Evolutionary conservation across 2,888 invertebrate species (phyloP).

Genomic region (Drosophila paracracens): DNA sequence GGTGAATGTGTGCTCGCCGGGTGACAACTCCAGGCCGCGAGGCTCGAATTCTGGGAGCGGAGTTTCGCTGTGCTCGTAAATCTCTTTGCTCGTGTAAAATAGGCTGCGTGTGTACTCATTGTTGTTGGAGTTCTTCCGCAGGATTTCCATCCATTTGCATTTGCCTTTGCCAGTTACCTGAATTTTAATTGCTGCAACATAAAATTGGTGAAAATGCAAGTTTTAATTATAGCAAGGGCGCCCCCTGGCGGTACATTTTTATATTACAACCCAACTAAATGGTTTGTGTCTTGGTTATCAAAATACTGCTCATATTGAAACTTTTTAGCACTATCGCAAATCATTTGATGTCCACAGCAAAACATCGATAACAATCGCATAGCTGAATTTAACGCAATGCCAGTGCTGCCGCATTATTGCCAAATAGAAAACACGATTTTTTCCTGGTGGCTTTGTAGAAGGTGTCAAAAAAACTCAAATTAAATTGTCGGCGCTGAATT

Average conservation of each 20-base stretch:
- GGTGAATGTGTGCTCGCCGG: constrained; percentile 82
- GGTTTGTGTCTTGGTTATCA: constrained; percentile 8
- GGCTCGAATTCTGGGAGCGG: constrained; percentile 82
- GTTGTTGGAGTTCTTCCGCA: constrained; percentile 81
- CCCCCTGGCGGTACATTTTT: not conserved
- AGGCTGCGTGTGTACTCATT: constrained; percentile 82
- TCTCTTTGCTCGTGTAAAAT: constrained; percentile 84
- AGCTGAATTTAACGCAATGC: not conserved
- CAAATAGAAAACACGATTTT: constrained; percentile 43
- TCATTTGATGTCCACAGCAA: not conserved
- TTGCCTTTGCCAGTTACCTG: constrained; percentile 84
- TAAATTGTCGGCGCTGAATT: constrained; percentile 14
- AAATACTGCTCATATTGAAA: not conserved
- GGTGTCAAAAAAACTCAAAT: constrained; percentile 20
- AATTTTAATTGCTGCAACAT: constrained; percentile 82
- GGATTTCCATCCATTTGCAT: constrained; percentile 84
- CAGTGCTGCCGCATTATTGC: constrained; percentile 37
- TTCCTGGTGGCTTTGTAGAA: constrained; percentile 32
- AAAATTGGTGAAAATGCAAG: constrained; percentile 5
- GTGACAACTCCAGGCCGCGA: constrained; percentile 81
- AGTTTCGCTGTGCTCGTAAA: constrained; percentile 82
- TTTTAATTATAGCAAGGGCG: not conserved
- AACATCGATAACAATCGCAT: constrained; percentile 37
- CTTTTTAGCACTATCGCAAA: not conserved
- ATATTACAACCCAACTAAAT: not conserved